Conservation (phyloP, 2,888 invertebrate genomes). For the Heliconius ismenius region DNA sequence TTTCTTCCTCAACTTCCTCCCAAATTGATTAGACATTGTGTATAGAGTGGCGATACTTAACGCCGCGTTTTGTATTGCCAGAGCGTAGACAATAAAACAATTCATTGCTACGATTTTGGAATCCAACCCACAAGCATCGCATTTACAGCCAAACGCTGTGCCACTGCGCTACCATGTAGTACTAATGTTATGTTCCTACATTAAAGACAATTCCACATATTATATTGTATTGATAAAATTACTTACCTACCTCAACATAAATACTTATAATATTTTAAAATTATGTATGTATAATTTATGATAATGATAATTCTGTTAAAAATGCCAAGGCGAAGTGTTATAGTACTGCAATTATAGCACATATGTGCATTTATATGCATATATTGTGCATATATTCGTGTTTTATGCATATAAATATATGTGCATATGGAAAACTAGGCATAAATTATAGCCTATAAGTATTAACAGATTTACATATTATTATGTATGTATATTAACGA, state of each 20-base stretch:
- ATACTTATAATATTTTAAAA: conserved; percentile 9
- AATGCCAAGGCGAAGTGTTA: conserved; percentile 30
- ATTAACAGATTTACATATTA: conserved; percentile 4
- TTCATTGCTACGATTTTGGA: too few species aligned
- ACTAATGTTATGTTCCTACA: too few species aligned
- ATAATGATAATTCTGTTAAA: conserved; percentile 29
- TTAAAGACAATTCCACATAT: too few species aligned
- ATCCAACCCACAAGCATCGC: too few species aligned
- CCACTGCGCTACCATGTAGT: too few species aligned
- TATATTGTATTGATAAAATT: conserved; percentile 6
- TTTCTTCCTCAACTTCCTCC: too few species aligned
- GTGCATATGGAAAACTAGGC: background rate
- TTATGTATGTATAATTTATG: background rate
- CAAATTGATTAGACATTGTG: too few species aligned
- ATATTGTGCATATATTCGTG: background rate
- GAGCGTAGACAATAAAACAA: too few species aligned
- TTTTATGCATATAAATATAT: background rate
- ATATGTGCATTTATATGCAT: conserved; percentile 5
- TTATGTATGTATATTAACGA: background rate
- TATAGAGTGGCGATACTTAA: too few species aligned
- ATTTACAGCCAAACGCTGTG: too few species aligned
- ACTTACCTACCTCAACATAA: conserved; percentile 26
- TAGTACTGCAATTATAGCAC: background rate
- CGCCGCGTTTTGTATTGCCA: too few species aligned
- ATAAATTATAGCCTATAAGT: background rate